Conservation (phyloP, 1,140 invertebrate species). For the Colletes latitarsis region DNA sequence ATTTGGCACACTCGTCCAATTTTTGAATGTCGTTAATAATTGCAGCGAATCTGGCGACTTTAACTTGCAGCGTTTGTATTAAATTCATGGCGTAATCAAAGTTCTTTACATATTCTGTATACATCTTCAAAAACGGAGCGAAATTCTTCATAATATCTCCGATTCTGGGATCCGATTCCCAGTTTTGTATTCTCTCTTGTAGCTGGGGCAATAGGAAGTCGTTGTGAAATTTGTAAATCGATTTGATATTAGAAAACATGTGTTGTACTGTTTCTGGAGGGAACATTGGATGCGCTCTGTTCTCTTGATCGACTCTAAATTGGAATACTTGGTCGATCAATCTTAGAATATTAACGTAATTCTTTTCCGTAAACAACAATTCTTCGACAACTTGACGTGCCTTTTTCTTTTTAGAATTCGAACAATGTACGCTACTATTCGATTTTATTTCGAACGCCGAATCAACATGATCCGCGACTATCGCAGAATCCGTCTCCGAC, state of each 20-base stretch:
- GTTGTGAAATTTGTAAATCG: conserved; percentile 84
- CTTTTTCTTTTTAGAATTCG: conserved; percentile 76
- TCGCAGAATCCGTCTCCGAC: conserved; percentile 70
- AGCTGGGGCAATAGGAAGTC: conserved; percentile 86
- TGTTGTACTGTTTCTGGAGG: conserved; percentile 76
- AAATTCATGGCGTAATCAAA: conserved; percentile 85
- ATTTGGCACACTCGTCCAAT: conserved; percentile 83
- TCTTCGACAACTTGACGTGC: conserved; percentile 85
- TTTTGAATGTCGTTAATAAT: conserved; percentile 87
- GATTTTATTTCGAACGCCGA: conserved; percentile 58
- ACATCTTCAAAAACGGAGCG: conserved; percentile 89
- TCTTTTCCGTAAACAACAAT: conserved; percentile 86
- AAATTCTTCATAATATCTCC: conserved; percentile 90
- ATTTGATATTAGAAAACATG: conserved; percentile 81
- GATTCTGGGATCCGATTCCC: conserved; percentile 84
- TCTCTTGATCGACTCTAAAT: conserved; percentile 79
- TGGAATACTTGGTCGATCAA: conserved; percentile 87
- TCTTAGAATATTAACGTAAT: conserved; percentile 86
- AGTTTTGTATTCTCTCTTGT: conserved; percentile 83
- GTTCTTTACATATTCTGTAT: conserved; percentile 87
- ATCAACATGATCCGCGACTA: conserved; percentile 63
- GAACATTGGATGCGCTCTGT: conserved; percentile 81
- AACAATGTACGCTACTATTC: conserved; percentile 45
- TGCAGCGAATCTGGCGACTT: conserved; percentile 84
- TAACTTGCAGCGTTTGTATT: conserved; percentile 84